A percentile compares a stretch with the other conserved stretches of the same genome.
These are phyloP conservation scores for Leptopilina clavipes DNA, from an alignment of 1,140 invertebrate species.

Conservation along the genomic window DNA sequence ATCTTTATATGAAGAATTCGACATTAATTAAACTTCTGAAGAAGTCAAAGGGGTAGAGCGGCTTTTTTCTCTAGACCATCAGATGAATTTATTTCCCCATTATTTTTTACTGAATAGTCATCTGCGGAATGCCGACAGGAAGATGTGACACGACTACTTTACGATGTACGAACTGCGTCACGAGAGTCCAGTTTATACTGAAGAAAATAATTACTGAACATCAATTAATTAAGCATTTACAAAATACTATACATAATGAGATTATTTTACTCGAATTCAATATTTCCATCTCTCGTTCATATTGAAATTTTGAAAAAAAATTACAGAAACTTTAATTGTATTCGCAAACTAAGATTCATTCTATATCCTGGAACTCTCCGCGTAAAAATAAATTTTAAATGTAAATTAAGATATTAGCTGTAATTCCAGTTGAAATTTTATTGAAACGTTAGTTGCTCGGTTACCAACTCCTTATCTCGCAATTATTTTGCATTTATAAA, in stretches of 20 bases:
- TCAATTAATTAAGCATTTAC: slow-evolving; percentile 25
- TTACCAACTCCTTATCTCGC: not conserved
- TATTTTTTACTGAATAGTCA: slow-evolving; percentile 25
- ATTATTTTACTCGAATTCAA: not conserved
- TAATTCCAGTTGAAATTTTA: not conserved
- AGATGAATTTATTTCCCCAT: slow-evolving; percentile 21
- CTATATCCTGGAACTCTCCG: too few relatives aligned
- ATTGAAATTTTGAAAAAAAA: too few relatives aligned
- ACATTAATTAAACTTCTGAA: not conserved
- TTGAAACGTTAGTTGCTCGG: not conserved
- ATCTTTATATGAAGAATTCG: not conserved
- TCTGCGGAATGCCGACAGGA: slow-evolving; percentile 22
- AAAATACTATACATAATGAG: not conserved
- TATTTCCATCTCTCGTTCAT: too few relatives aligned
- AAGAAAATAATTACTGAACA: slow-evolving; percentile 21
- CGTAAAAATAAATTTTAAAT: too few relatives aligned
- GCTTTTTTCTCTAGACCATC: not conserved
- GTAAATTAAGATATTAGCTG: too few relatives aligned
- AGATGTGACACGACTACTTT: slow-evolving; percentile 29
- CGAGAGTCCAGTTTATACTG: not conserved
- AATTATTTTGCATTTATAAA: not conserved
- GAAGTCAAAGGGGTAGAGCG: not conserved
- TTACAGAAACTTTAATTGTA: too few relatives aligned
- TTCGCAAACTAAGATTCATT: too few relatives aligned
- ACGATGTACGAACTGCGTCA: slow-evolving; percentile 25